Conservation (phyloP, 2,888 invertebrate species). For the Patella ulyssiponensis region DNA sequence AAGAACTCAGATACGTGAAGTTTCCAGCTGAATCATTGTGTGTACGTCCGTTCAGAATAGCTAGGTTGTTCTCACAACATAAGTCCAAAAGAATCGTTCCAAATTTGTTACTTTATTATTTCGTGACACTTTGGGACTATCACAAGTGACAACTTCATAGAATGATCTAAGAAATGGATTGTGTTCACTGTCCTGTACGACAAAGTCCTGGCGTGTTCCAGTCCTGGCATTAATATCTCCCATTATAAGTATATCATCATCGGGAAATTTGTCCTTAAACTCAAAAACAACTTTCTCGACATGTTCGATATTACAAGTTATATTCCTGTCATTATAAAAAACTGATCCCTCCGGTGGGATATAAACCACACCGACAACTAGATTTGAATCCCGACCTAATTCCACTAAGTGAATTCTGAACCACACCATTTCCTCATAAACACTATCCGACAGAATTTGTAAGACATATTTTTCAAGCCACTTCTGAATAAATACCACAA, state of each 20-base stretch:
- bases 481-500: neutral
- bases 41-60: neutral
- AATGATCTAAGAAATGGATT: neutral
- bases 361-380: neutral
- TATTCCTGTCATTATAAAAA: neutral
- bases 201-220: neutral
- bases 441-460: neutral
- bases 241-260: neutral
- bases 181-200: neutral
- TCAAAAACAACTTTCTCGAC: neutral
- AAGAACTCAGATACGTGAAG: neutral
- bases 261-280: neutral
- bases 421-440: constrained; percentile 2
- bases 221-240: neutral
- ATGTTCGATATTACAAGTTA: neutral
- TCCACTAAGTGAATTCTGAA: neutral
- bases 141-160: neutral
- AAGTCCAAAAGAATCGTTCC: neutral
- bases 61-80: neutral
- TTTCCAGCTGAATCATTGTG: neutral
- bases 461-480: neutral
- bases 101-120: neutral
- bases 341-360: neutral
- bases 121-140: neutral
- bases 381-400: neutral